A percentile compares a stretch with the other conserved stretches of the same genome.
Conservation (phyloP, 2,888 invertebrate genomes). For the Caenorhabditis japonica region DNA sequence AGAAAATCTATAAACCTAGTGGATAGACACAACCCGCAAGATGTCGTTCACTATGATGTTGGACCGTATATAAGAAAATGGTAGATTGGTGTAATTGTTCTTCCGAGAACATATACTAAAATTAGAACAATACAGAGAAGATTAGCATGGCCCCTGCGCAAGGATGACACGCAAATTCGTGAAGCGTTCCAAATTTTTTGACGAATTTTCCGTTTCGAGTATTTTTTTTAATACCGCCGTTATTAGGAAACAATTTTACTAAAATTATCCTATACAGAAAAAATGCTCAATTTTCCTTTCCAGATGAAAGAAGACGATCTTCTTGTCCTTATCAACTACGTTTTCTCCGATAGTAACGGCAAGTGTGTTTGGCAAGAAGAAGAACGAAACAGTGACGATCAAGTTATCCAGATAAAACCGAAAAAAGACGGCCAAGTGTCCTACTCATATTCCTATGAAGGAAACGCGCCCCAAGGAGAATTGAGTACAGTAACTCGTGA, state of each 20-base stretch:
- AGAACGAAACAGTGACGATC: constrained; percentile 22
- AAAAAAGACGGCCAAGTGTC: constrained; percentile 52
- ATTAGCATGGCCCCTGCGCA: constrained; percentile 93
- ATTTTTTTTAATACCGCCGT: too few relatives aligned
- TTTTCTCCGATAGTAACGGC: constrained; percentile 42
- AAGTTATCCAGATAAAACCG: constrained; percentile 15
- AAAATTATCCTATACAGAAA: too few relatives aligned
- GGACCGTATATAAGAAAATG: too few relatives aligned
- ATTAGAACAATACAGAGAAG: constrained; percentile 93
- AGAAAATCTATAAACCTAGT: too few relatives aligned
- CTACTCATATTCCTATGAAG: constrained; percentile 57
- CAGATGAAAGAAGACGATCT: constrained; percentile 54
- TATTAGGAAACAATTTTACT: too few relatives aligned
- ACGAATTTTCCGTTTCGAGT: too few relatives aligned
- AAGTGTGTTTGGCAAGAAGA: constrained; percentile 63
- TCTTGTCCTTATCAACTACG: constrained; percentile 65
- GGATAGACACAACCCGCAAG: too few relatives aligned
- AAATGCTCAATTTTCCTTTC: constrained; percentile 5
- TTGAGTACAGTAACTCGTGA: constrained; percentile 65
- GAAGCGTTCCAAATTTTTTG: constrained; percentile 85
- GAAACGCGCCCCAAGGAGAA: constrained; percentile 16
- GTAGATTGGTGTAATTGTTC: too few relatives aligned
- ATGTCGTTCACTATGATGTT: too few relatives aligned
- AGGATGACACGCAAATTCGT: constrained; percentile 93
- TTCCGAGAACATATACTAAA: constrained; percentile 79